Evolutionary conservation across 2,888 invertebrate genomes (phyloP).

Genomic region (Chydorus sphaericus): DNA sequence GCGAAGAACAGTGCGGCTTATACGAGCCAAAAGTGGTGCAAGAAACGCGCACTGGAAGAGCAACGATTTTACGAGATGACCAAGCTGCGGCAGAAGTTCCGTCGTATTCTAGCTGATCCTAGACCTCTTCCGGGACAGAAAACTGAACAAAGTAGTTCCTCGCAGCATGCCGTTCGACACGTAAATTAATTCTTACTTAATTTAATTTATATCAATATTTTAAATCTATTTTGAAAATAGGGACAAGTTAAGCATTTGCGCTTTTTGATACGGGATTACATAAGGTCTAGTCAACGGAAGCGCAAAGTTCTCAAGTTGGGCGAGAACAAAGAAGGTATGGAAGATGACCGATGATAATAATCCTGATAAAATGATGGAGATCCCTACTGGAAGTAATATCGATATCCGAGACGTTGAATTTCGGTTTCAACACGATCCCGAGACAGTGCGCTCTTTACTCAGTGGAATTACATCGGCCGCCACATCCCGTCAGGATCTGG

Average conservation of each 20-base stretch:
- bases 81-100: slow-evolving; percentile 78
- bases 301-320: slow-evolving; percentile 53
- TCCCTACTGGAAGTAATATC: slow-evolving; percentile 36
- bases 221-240: too few relatives aligned
- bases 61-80: slow-evolving; percentile 93
- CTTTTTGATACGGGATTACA: slow-evolving; percentile 56
- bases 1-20: slow-evolving; percentile 15
- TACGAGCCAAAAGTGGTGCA: slow-evolving; percentile 64
- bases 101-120: slow-evolving; percentile 50
- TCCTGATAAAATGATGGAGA: too few relatives aligned
- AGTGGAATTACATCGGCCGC: slow-evolving; percentile 46
- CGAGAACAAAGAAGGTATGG: slow-evolving; percentile 41
- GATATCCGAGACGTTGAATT: slow-evolving; percentile 81
- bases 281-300: slow-evolving; percentile 49
- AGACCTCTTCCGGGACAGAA: slow-evolving; percentile 21
- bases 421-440: slow-evolving; percentile 57
- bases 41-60: slow-evolving; percentile 79
- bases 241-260: slow-evolving; percentile 79
- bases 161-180: slow-evolving; percentile 65
- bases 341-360: too few relatives aligned
- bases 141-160: slow-evolving; percentile 33
- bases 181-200: too few relatives aligned
- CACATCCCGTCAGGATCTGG: slow-evolving; percentile 48
- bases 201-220: too few relatives aligned
- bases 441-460: slow-evolving; percentile 50